Evolutionary conservation across 2,888 invertebrate genomes (phyloP), one percentile per base, ranked within the genome.

Genomic region (Thymelicus sylvestris): DNA sequence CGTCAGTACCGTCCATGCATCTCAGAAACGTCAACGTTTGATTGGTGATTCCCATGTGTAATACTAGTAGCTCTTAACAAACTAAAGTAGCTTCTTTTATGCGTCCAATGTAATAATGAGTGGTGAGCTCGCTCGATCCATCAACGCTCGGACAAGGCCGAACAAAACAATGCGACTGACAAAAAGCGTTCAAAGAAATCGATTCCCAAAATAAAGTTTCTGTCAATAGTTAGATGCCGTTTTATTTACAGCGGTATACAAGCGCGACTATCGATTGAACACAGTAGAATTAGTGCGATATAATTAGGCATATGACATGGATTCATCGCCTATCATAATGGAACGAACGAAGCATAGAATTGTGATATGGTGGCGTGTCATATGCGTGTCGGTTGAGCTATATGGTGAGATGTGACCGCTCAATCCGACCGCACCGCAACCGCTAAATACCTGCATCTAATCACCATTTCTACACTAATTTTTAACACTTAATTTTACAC

Each of bases 401-500:
- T 86, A 84, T 84, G 83, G 80, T 74, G 81, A 85, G 89, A 90
- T 91, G 90, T 91, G 90, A 91, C 90, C 86, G 81, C 91, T 91
- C 89, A 86, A 91, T 91, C 88, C 85, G 75, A 78, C 81, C 76
- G 75, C 77, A 77, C 79, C 83, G 81, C 80, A 80, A 75, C 84
- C 81, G 83, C 90, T 92, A 93, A 92, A 93, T 91, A 93, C 93
- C 93, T 93, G 93, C 76, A 88, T 86, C 93, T 91, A 93, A 93
- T 93, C 93, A 93, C 83, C 92, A 93, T 93, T 93, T 87, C 88
- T 92, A 93, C 92, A 93, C 93, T 91, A 83, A 93, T 93, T 93
- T 92, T 92, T 90, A 93, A 93, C 93, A 93, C 90, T 91, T 91
- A 88, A 92, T 93, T 93, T 92, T 90, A 91, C 90, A 92, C 93